Evolutionary conservation across 2,888 invertebrate species (phyloP).

Genomic region (Sinohyriopsis cumingii): DNA sequence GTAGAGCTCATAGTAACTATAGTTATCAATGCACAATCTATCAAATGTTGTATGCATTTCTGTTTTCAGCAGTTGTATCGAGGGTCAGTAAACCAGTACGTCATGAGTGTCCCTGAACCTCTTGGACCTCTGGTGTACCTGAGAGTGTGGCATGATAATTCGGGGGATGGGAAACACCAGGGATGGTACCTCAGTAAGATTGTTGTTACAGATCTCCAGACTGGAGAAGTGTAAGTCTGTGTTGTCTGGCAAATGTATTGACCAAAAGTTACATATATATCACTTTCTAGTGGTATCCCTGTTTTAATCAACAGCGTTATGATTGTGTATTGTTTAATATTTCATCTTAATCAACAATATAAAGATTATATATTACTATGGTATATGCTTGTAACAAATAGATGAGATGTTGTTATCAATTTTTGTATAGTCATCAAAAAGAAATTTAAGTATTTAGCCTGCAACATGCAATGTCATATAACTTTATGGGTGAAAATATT

Average conservation of each 20-base stretch:
- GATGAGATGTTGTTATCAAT: too few relatives aligned
- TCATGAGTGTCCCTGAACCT: slow-evolving; percentile 56
- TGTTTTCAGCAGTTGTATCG: slow-evolving; percentile 54
- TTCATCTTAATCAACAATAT: too few relatives aligned
- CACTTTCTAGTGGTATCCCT: not conserved
- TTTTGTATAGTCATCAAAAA: too few relatives aligned
- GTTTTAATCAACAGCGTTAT: too few relatives aligned
- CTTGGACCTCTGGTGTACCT: slow-evolving; percentile 64
- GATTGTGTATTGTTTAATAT: too few relatives aligned
- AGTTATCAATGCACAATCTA: not conserved
- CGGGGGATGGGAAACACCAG: slow-evolving; percentile 50
- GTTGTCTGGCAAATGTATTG: not conserved
- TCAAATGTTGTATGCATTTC: not conserved
- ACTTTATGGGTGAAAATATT: too few relatives aligned
- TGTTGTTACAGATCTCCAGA: slow-evolving; percentile 58
- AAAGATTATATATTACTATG: too few relatives aligned
- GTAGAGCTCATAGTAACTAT: not conserved
- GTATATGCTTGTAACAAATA: too few relatives aligned
- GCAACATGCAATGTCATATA: too few relatives aligned
- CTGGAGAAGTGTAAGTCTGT: slow-evolving; percentile 41
- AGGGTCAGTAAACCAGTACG: slow-evolving; percentile 64
- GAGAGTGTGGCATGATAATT: slow-evolving; percentile 64
- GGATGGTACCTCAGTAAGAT: slow-evolving; percentile 62
- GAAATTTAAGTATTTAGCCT: too few relatives aligned
- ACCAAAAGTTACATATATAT: not conserved